A percentile compares a stretch with the other conserved stretches of the same genome.
Conservation (phyloP, 2,113 vertebrate genomes). For the Phodopus roborovskii region DNA sequence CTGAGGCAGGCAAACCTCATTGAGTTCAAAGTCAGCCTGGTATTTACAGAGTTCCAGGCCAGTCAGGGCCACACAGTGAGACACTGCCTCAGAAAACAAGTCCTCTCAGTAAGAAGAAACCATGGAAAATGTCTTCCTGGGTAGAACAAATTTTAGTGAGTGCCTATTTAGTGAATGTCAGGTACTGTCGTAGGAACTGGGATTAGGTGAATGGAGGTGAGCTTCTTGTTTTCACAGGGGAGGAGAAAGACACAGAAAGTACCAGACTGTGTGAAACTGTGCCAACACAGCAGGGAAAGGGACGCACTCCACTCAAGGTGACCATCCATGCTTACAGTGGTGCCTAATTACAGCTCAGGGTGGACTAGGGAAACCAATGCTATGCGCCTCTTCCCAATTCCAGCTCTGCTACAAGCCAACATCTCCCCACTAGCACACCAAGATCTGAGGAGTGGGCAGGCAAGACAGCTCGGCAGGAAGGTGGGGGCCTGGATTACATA, state of each 20-base stretch:
- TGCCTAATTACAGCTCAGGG: background rate
- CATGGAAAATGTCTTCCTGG: background rate
- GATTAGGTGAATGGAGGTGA: background rate
- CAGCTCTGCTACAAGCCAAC: background rate
- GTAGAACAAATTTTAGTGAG: background rate
- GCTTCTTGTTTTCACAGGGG: background rate
- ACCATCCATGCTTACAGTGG: fast-evolving
- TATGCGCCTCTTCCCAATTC: background rate
- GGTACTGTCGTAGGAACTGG: background rate
- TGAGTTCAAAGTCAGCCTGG: background rate
- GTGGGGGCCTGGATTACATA: background rate
- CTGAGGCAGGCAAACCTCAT: background rate
- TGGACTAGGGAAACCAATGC: background rate
- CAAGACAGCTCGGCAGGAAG: background rate
- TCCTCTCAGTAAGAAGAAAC: background rate
- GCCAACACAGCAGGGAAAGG: background rate
- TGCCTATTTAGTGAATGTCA: background rate
- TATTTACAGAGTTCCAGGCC: background rate
- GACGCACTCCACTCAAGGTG: too few relatives aligned
- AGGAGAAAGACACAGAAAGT: background rate
- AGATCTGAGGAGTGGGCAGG: background rate
- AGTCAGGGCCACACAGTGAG: background rate
- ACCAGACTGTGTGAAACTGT: background rate
- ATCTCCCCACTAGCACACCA: background rate
- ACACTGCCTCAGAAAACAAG: background rate